These are phyloP conservation scores for Diarsia mendica DNA, from an alignment of 2,888 invertebrate genomes.

Conservation along the genomic window DNA sequence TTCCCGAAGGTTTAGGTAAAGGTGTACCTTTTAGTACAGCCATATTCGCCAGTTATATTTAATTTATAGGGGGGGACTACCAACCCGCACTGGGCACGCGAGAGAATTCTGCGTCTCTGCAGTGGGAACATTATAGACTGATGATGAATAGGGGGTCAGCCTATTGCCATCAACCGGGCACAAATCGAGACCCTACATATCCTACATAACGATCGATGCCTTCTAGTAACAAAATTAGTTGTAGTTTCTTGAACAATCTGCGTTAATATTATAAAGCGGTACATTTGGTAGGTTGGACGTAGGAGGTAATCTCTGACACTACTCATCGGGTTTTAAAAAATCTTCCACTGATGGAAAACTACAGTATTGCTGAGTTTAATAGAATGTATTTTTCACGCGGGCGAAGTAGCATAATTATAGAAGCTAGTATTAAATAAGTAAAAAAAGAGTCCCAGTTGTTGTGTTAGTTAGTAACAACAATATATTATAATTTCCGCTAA, in stretches of 20 bases:
- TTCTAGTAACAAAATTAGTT: too few relatives aligned
- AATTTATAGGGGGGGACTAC: too few relatives aligned
- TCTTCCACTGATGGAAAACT: background rate
- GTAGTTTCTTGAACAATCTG: background rate
- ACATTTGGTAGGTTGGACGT: background rate
- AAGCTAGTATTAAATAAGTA: background rate
- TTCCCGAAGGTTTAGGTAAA: too few relatives aligned
- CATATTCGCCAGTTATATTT: too few relatives aligned
- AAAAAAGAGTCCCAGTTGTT: background rate
- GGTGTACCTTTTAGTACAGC: too few relatives aligned
- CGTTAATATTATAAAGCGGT: background rate
- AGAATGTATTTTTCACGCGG: background rate
- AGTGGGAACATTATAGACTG: too few relatives aligned
- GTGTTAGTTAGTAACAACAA: conserved; percentile 1
- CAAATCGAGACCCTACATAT: too few relatives aligned
- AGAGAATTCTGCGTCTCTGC: too few relatives aligned
- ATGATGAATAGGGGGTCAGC: too few relatives aligned
- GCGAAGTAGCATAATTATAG: background rate
- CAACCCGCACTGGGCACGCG: too few relatives aligned
- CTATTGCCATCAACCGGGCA: too few relatives aligned
- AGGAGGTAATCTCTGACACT: background rate
- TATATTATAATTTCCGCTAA: conserved; percentile 49
- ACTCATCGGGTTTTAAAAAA: background rate
- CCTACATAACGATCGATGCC: background rate
- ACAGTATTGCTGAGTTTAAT: background rate